These are phyloP conservation scores for Neostethus bicornis DNA, from an alignment of 2,797 vertebrate genomes.

Conservation along the genomic window DNA sequence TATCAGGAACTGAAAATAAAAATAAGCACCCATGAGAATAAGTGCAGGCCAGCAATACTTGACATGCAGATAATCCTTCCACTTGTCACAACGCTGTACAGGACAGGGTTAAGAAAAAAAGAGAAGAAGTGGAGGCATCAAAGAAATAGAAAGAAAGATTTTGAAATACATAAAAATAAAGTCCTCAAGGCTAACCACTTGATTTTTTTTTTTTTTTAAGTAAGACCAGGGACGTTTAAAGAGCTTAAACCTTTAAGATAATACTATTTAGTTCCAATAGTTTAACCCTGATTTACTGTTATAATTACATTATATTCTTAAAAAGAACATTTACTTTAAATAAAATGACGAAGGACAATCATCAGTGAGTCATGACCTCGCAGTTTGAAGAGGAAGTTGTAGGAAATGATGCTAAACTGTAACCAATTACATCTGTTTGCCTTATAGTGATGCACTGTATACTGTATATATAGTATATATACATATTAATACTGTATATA, in stretches of 20 bases:
- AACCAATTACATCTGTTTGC: no score
- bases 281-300: constrained; percentile 29
- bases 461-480: no score
- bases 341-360: constrained; percentile 48
- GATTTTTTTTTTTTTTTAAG: not conserved
- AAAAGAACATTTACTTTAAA: constrained; percentile 7
- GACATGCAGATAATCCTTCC: no score
- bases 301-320: constrained; percentile 40
- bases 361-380: constrained; percentile 33
- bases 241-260: not conserved
- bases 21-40: no score
- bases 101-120: no score
- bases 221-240: not conserved
- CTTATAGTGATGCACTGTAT: no score
- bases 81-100: no score
- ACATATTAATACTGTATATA: no score
- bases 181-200: constrained; percentile 3
- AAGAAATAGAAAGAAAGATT: not conserved
- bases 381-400: constrained; percentile 22
- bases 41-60: no score
- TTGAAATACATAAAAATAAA: constrained; percentile 23
- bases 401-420: constrained; percentile 3
- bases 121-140: not conserved
- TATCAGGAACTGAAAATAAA: constrained; percentile 14
- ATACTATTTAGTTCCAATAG: constrained; percentile 29